Base-by-base conservation (phyloP, 2,797 vertebrate species). In the Anniella stebbinsi region DNA sequence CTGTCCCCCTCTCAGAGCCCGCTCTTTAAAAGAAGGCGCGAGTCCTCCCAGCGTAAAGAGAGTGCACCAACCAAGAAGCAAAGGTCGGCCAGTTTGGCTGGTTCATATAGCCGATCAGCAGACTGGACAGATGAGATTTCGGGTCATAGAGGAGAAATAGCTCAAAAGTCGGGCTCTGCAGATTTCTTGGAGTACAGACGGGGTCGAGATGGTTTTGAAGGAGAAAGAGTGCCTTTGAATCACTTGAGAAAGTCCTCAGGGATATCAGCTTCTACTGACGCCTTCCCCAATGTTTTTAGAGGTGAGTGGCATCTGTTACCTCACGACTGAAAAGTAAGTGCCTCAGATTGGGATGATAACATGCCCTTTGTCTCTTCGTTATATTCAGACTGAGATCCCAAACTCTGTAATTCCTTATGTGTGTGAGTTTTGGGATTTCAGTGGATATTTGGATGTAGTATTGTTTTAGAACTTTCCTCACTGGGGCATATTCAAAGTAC, bases 61-160 rank as follows among this genome's bases (percentile, higher is more conserved):
- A 96, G 95, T 60, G 90, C 94, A 0, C 95, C 94, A 7, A 28
- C 92, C 73, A 96, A 94, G 33, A 98, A 98, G 54, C 97, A 97
- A 93, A 97, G 97, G 54, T 98, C 97, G 57, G 93, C 94, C 86
- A 98, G 97, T 92, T 95, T 98, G 9, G 95, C 96, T 0, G 96
- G 97, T 1, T 93, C 97, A 13, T 97, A 98, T n/a, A 99, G 98
- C 94, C 98, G 98, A 82, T 99, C 99, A 0, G 98, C 98, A 0
- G 99, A 99, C 97, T 99, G 99, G 99, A 99, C 99, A 0, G 98
- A 98, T 51, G 98, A 98, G 8, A 63, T 98, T 12, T 97, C 96
- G 69, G 94, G 94, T 54, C 91, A 97, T 67, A 97, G 96, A 93
- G 84, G 69, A 0, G 83, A 95, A 87, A 60, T 90, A 93, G 72